These are phyloP conservation scores for Sycophaga agraensis DNA, from an alignment of 1,140 invertebrate species.

Conservation along the genomic window DNA sequence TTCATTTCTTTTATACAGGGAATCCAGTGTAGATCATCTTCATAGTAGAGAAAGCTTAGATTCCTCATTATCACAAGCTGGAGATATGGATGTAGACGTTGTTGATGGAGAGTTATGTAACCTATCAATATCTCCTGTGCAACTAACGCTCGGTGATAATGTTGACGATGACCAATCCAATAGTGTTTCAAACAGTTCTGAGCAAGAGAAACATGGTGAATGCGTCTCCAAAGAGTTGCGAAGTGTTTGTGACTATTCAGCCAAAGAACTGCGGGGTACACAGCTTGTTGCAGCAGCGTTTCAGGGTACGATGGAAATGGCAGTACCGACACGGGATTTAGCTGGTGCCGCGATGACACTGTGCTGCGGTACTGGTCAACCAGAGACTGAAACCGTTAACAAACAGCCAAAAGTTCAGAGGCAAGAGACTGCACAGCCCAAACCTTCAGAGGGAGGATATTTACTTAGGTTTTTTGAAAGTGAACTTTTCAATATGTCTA, in stretches of 20 bases:
- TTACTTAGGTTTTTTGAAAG: slow-evolving; percentile 93
- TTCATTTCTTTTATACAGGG: slow-evolving; percentile 27
- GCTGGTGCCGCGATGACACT: slow-evolving; percentile 53
- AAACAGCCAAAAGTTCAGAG: slow-evolving; percentile 41
- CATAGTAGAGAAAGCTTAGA: slow-evolving; percentile 69
- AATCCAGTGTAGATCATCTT: slow-evolving; percentile 56
- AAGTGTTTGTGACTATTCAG: slow-evolving; percentile 28
- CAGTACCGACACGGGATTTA: slow-evolving; percentile 37
- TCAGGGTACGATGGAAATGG: slow-evolving; percentile 12
- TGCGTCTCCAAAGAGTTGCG: slow-evolving; percentile 29
- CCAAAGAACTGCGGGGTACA: slow-evolving; percentile 33
- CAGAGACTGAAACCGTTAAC: slow-evolving; percentile 36
- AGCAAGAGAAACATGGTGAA: slow-evolving; percentile 15
- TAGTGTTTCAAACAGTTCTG: slow-evolving; percentile 13
- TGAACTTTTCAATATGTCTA: slow-evolving; percentile 95
- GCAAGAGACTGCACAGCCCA: slow-evolving; percentile 52
- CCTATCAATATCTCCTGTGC: slow-evolving; percentile 37
- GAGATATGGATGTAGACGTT: slow-evolving; percentile 52
- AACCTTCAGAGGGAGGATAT: slow-evolving; percentile 57
- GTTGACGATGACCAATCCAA: slow-evolving; percentile 26
- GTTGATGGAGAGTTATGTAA: slow-evolving; percentile 45
- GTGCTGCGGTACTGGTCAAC: slow-evolving; percentile 51
- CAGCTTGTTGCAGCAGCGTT: slow-evolving; percentile 1
- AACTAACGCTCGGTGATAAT: slow-evolving; percentile 37
- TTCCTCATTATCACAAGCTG: slow-evolving; percentile 61